phyloP scores from a whole-genome alignment of 2,797 vertebrate genomes.

The Hydrolagus colliei region DNA sequence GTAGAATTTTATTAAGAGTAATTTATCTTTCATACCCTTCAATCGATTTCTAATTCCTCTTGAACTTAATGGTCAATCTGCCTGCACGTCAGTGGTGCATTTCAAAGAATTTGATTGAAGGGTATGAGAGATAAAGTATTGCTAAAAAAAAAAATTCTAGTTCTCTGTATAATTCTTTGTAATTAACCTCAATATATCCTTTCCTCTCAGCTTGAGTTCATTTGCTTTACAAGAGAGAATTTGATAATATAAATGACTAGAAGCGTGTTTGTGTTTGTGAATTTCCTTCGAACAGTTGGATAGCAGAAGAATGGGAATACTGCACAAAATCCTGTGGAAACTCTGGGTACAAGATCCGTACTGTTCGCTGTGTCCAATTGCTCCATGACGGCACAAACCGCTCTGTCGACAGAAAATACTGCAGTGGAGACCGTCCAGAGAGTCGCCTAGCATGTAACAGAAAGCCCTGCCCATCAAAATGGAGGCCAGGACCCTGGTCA shows the following conservation, averaged over 20 bases:
- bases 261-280: no score
- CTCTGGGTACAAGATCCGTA: conserved; percentile 83
- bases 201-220: background rate
- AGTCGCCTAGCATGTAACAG: conserved; percentile 75
- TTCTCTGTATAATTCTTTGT: background rate
- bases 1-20: background rate
- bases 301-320: conserved; percentile 84
- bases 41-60: background rate
- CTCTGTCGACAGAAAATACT: conserved; percentile 85
- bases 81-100: no score
- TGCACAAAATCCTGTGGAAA: conserved; percentile 84
- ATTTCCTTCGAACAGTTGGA: conserved; percentile 63
- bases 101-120: background rate
- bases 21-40: background rate
- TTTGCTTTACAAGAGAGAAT: background rate
- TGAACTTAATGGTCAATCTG: no score
- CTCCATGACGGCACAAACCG: conserved; percentile 73
- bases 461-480: conserved; percentile 68
- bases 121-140: background rate
- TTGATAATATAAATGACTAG: no score
- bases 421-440: conserved; percentile 76
- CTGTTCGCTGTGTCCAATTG: conserved; percentile 77
- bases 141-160: background rate
- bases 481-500: conserved; percentile 83
- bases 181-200: background rate